Evolutionary conservation across 2,888 invertebrate species (phyloP), one percentile per base, ranked within the genome.

Genomic region (Cephus pygmeus): DNA sequence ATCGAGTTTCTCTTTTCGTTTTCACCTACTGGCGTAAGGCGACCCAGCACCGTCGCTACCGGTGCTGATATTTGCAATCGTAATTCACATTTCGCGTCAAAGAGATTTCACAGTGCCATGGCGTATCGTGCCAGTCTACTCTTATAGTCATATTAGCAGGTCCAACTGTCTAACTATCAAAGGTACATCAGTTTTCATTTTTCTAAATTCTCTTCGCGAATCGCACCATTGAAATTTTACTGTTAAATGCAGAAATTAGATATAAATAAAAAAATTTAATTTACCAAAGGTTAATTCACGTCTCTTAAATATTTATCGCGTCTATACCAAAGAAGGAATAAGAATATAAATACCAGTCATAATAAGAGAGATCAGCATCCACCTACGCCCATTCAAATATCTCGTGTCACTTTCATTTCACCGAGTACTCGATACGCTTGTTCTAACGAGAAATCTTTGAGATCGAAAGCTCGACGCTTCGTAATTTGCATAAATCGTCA

Each of bases 1-100:
- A 76, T 71, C 15, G 68, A 73, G 78, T 78, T 78, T 78, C 78
- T 78, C 78, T 78, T 78, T 78, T 78, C 78, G 78, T 78, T 78
- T 78, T 78, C 78, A 78, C 78, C 73, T 73, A 75, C 73, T 73
- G 35, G 75, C 23, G 56, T 56, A 56, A 56, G 56, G 23, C 56
- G 9, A 23, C 6, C 56, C 56, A 56, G 6, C 23, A 15, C 56
- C 40, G 40, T 23, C 9, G 23, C 56, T 23, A 56, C 73, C 75
- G 68, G 76, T 34, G 12, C 71, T 23, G 33, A 6, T 71, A 71
- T 71, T 71, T 71, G 71, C 31, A 71, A 71, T 71, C 71, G 71
- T 71, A 71, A 71, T 71, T 71, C 71, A 71, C 71, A 15, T 71
- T 34, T 15, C 12, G 33, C 34, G 31, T 31, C 33, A 34, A 71